These are phyloP conservation scores for Phoebastria nigripes DNA, from an alignment of 2,797 vertebrate genomes.

Conservation along the genomic window DNA sequence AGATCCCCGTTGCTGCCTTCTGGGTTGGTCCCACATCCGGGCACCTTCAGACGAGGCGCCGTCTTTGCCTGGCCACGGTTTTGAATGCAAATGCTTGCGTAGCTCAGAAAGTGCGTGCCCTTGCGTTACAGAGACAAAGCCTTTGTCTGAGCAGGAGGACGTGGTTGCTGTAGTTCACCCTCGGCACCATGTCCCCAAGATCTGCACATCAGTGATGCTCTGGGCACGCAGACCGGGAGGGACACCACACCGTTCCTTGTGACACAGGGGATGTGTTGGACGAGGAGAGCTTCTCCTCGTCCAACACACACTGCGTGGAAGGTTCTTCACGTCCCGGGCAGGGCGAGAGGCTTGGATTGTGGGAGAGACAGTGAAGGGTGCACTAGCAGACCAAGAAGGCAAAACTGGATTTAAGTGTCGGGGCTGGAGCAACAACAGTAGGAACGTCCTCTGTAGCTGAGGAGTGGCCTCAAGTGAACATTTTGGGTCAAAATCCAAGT, in stretches of 20 bases:
- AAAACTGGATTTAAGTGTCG: rapidly evolving
- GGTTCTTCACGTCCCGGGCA: neutral
- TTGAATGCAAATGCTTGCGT: neutral
- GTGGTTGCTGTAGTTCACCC: neutral
- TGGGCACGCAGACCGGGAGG: rapidly evolving
- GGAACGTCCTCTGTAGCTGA: neutral
- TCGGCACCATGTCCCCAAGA: rapidly evolving
- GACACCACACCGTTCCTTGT: rapidly evolving
- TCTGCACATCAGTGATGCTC: rapidly evolving
- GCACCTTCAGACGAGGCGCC: neutral
- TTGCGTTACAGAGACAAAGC: neutral
- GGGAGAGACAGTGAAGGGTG: neutral
- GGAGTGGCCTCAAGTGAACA: neutral
- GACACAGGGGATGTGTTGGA: rapidly evolving
- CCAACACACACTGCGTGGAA: rapidly evolving
- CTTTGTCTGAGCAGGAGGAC: neutral
- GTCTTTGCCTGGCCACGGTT: neutral
- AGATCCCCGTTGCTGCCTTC: neutral
- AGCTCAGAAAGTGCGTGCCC: neutral
- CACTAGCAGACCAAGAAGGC: neutral
- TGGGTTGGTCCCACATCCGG: neutral
- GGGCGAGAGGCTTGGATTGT: rapidly evolving
- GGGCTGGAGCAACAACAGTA: neutral
- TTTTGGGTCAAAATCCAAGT: neutral
- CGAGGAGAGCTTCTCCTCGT: neutral